These are phyloP conservation scores for Saxidomus purpurata DNA, from an alignment of 1,140 invertebrate genomes.

Conservation along the genomic window DNA sequence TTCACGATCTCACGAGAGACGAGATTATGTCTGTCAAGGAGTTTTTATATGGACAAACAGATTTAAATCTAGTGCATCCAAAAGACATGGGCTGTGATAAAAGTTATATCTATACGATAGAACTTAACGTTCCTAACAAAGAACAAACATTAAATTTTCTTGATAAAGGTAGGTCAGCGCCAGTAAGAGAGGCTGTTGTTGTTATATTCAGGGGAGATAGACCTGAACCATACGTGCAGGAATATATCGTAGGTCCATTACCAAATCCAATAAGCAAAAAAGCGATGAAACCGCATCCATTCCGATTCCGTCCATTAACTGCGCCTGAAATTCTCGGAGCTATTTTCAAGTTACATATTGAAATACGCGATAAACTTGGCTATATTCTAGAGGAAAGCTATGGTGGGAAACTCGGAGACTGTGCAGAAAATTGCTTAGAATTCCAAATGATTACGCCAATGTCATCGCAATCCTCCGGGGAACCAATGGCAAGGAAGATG, in stretches of 20 bases:
- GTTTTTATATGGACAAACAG: slow-evolving; percentile 61
- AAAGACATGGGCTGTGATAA: slow-evolving; percentile 57
- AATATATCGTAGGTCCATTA: slow-evolving; percentile 77
- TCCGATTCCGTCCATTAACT: slow-evolving; percentile 63
- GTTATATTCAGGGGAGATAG: slow-evolving; percentile 80
- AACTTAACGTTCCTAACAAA: slow-evolving; percentile 77
- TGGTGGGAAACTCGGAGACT: slow-evolving; percentile 71
- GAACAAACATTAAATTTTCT: slow-evolving; percentile 72
- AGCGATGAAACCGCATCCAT: slow-evolving; percentile 47
- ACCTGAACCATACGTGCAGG: slow-evolving; percentile 72
- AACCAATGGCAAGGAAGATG: slow-evolving; percentile 61
- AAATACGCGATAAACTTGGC: slow-evolving; percentile 27
- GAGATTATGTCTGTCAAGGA: slow-evolving; percentile 66
- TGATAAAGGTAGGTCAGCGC: slow-evolving; percentile 64
- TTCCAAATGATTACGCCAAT: slow-evolving; percentile 66
- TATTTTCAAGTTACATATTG: background rate
- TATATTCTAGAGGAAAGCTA: slow-evolving; percentile 75
- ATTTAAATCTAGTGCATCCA: slow-evolving; percentile 68
- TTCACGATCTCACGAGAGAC: slow-evolving; percentile 71
- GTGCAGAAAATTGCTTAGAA: slow-evolving; percentile 72
- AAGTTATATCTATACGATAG: slow-evolving; percentile 75
- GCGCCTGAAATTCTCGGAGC: slow-evolving; percentile 55
- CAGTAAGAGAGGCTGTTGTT: slow-evolving; percentile 74
- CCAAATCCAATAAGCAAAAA: slow-evolving; percentile 67
- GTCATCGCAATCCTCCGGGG: slow-evolving; percentile 62